Conservation (phyloP, 2,113 vertebrate genomes). For the Chamaea fasciata region DNA sequence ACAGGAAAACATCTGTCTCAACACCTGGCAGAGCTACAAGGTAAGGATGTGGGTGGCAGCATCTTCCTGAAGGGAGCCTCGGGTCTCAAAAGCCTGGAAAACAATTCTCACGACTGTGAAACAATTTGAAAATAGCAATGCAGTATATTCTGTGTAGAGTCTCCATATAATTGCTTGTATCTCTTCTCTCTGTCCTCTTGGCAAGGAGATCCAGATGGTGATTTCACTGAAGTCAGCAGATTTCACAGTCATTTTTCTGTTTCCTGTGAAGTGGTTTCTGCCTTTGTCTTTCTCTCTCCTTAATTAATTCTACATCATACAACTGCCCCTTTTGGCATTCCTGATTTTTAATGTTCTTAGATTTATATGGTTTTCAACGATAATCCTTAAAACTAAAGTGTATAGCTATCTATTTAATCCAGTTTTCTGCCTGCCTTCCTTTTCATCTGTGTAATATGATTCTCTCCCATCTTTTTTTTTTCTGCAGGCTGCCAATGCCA, state of each 20-base stretch:
- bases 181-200: background rate
- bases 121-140: background rate
- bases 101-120: background rate
- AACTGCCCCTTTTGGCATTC: background rate
- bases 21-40: background rate
- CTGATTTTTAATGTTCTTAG: background rate
- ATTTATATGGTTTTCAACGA: background rate
- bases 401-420: background rate
- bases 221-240: background rate
- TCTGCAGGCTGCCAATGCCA: background rate
- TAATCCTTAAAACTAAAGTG: background rate
- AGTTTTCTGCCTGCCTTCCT: background rate
- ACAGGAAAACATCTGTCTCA: background rate
- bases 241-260: background rate
- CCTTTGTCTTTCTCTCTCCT: background rate
- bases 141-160: background rate
- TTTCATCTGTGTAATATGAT: slow-evolving; percentile 28
- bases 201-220: background rate
- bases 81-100: background rate
- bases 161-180: background rate
- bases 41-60: background rate
- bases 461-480: background rate
- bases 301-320: background rate
- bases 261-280: background rate
- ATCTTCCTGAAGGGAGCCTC: background rate